Evolutionary conservation across 2,888 invertebrate species (phyloP).

Genomic region (Unio pictorum): DNA sequence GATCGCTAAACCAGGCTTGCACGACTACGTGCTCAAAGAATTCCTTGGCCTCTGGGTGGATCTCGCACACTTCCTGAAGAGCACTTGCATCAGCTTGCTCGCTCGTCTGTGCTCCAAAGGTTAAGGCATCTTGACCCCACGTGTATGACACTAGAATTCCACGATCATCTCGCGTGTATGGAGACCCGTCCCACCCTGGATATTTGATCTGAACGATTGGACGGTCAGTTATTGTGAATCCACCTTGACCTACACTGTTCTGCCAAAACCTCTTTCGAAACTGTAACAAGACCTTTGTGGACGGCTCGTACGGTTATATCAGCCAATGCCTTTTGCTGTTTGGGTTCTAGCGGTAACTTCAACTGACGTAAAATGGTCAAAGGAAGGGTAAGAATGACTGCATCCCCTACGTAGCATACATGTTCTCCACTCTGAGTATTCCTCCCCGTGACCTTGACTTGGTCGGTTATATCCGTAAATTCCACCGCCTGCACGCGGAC

Average conservation of each 20-base stretch:
- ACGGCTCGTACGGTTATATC: conserved; percentile 16
- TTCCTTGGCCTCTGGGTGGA: conserved; percentile 23
- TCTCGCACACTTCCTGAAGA: conserved; percentile 19
- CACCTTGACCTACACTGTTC: conserved; percentile 22
- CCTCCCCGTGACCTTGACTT: conserved; percentile 11
- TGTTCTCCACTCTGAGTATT: conserved; percentile 13
- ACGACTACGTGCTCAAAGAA: conserved; percentile 30
- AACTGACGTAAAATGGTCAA: conserved; percentile 26
- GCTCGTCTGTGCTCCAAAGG: conserved; percentile 16
- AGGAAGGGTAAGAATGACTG: conserved; percentile 28
- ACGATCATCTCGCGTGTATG: conserved; percentile 9
- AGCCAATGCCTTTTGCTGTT: conserved; percentile 10
- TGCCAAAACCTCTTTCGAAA: conserved; percentile 30
- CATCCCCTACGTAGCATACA: conserved; percentile 13
- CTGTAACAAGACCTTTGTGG: conserved; percentile 27
- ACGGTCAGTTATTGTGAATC: conserved; percentile 16
- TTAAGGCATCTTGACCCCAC: conserved; percentile 24
- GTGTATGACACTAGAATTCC: conserved; percentile 27
- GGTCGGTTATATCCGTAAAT: not conserved
- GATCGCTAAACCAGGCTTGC: conserved; percentile 31
- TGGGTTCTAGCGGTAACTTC: conserved; percentile 6
- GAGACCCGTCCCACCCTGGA: conserved; percentile 12
- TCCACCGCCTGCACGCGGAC: conserved; percentile 5
- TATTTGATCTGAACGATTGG: conserved; percentile 20
- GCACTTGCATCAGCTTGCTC: conserved; percentile 22